Conservation (phyloP, 1,140 invertebrate species). For the Aphidius ervi region DNA sequence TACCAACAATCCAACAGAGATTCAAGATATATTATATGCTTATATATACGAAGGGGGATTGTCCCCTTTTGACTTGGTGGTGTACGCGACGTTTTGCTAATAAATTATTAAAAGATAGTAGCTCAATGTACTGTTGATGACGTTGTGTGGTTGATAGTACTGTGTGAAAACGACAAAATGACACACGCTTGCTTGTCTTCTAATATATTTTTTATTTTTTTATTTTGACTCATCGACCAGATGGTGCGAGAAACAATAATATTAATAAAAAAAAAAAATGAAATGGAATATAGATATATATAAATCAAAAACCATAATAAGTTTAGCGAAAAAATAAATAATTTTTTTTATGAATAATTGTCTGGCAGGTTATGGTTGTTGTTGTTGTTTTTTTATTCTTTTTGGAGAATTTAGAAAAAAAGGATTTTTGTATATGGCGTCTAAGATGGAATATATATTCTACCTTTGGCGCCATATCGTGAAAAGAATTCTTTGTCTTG, state of each 20-base stretch:
- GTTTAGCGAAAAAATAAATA: too few species aligned
- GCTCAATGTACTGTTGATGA: slow-evolving; percentile 45
- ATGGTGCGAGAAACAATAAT: too few species aligned
- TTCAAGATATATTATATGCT: neutral
- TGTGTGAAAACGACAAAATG: slow-evolving; percentile 28
- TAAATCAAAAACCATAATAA: too few species aligned
- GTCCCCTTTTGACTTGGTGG: slow-evolving; percentile 28
- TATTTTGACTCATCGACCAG: neutral
- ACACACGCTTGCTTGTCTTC: too few species aligned
- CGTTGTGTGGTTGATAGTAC: slow-evolving; percentile 34
- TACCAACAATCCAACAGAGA: neutral
- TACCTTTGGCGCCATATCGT: slow-evolving; percentile 30
- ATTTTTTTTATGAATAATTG: too few species aligned
- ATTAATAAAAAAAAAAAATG: too few species aligned
- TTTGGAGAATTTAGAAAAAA: too few species aligned
- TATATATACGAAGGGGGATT: too few species aligned
- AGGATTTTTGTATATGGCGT: too few species aligned
- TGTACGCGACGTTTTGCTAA: slow-evolving; percentile 39
- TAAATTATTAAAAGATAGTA: slow-evolving; percentile 54
- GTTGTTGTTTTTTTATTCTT: neutral
- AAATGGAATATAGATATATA: too few species aligned
- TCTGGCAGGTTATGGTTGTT: too few species aligned
- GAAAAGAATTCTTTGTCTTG: slow-evolving; percentile 30
- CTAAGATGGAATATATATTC: slow-evolving; percentile 16
- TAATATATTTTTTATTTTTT: neutral